Base-by-base conservation (phyloP, 1,140 invertebrate species). In the Limonius californicus region DNA sequence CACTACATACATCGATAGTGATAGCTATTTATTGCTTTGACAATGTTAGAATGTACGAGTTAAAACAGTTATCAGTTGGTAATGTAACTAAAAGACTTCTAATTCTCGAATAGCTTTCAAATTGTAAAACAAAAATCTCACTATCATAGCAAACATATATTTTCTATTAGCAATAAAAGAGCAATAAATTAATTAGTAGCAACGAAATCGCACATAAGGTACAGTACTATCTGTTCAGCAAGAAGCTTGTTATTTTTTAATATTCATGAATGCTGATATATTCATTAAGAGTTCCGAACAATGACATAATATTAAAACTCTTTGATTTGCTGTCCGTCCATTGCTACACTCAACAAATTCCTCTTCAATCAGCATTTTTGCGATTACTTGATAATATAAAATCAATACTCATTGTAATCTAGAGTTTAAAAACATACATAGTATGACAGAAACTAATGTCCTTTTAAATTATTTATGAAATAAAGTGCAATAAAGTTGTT, bases 401-500 rank as follows among this genome's bases (percentile, higher is more conserved):
- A 21, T 18, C 7, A 50, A 50, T 50, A 50, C 45, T 50, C 45
- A 50, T 9, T 39, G 35, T 50, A 16, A 12, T 18, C 4, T 50
- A 50, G n/a, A 12, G 12, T 50, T 19, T 19, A 19, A 19, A 19
- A 19, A 50, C 6, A 18, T 50, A 18, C n/a, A 45, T 45, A 50
- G 7, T 50, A 14, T 50, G 45, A 50, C 15, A 18, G 19, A 50
- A 18, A 19, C 4, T 4, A 18, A 18, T 3, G 7, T 19, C 19
- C 6, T 18, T 11, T 50, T 19, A 50, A 50, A 12, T 39, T 39
- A 12, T 39, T 6, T 39, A 39, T 39, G 7, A 50, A 21, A 18
- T 18, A 50, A 50, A 50, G 45, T 50, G 45, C 45, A 50, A 50
- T 50, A 50, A 50, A 50, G 16, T 50, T 50, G 45, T 50, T 50